Evolutionary conservation across 2,888 invertebrate genomes (phyloP).

Genomic region (Drosophila nigricruria): DNA sequence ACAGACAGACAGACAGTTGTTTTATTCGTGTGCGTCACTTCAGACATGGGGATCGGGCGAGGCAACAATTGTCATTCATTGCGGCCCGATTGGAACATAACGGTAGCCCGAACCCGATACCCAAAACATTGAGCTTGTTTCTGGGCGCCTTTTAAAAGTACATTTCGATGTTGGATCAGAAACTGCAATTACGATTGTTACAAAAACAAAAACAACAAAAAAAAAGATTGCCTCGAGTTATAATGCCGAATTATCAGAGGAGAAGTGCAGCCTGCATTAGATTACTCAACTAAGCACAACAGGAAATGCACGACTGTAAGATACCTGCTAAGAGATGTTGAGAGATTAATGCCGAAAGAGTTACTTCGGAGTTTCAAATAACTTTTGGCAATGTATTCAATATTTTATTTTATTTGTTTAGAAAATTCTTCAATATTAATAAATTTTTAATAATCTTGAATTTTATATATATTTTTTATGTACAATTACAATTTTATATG

Average conservation of each 20-base stretch:
- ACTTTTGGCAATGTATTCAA: too few species aligned
- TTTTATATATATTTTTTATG: background rate
- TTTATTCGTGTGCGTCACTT: constrained; percentile 74
- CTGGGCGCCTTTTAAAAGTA: constrained; percentile 68
- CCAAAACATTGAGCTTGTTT: constrained; percentile 31
- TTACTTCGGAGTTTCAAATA: background rate
- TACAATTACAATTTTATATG: constrained; percentile 57
- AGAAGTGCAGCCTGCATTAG: constrained; percentile 29
- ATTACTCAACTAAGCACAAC: constrained; percentile 9
- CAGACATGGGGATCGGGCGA: constrained; percentile 47
- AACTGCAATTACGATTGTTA: constrained; percentile 75
- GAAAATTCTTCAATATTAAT: background rate
- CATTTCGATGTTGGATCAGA: constrained; percentile 63
- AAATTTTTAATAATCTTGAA: background rate
- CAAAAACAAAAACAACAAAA: constrained; percentile 28
- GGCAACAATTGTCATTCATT: constrained; percentile 67
- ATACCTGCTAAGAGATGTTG: constrained; percentile 35
- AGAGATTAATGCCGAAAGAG: background rate
- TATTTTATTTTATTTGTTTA: too few species aligned
- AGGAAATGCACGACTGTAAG: background rate
- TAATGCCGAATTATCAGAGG: constrained; percentile 41
- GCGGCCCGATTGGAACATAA: constrained; percentile 68
- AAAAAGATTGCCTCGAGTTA: constrained; percentile 35
- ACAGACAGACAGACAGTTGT: constrained; percentile 52
- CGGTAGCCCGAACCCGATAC: constrained; percentile 66